phyloP scores from a whole-genome alignment of 1,140 invertebrate genomes.

The Thereuonema tuberculata region DNA sequence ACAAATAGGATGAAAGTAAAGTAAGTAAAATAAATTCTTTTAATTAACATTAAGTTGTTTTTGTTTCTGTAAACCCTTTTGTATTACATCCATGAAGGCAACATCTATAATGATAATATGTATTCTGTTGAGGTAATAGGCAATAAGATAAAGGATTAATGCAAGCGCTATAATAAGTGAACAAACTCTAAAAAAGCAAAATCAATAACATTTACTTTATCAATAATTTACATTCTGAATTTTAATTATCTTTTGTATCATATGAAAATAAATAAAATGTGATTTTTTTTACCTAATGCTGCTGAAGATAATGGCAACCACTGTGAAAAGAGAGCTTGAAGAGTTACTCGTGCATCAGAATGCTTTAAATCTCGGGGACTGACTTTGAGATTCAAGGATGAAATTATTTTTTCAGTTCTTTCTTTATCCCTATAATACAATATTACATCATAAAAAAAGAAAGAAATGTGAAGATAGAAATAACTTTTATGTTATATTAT shows the following conservation, averaged over 20 bases:
- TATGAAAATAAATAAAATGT: no score
- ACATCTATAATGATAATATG: no score
- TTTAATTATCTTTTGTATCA: background rate
- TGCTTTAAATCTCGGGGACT: conserved; percentile 58
- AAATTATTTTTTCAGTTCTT: conserved; percentile 61
- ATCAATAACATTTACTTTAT: background rate
- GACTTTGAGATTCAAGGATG: conserved; percentile 66
- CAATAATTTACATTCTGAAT: conserved; percentile 6
- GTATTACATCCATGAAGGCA: no score
- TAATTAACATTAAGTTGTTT: no score
- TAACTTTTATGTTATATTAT: no score
- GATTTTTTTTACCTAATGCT: conserved; percentile 45
- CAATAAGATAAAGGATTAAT: conserved; percentile 10
- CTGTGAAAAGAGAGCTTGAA: conserved; percentile 66
- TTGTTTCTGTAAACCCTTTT: no score
- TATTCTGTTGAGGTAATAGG: no score
- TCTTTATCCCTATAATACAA: conserved; percentile 48
- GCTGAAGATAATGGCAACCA: conserved; percentile 78
- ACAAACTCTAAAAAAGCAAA: no score
- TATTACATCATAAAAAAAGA: conserved; percentile 10
- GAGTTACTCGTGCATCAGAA: conserved; percentile 57
- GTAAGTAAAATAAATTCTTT: no score
- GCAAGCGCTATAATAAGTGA: no score
- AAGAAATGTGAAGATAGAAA: conserved; percentile 3
- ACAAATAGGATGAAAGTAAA: no score